phyloP scores from a whole-genome alignment of 2,797 vertebrate species.

The Hybognathus amarus region DNA sequence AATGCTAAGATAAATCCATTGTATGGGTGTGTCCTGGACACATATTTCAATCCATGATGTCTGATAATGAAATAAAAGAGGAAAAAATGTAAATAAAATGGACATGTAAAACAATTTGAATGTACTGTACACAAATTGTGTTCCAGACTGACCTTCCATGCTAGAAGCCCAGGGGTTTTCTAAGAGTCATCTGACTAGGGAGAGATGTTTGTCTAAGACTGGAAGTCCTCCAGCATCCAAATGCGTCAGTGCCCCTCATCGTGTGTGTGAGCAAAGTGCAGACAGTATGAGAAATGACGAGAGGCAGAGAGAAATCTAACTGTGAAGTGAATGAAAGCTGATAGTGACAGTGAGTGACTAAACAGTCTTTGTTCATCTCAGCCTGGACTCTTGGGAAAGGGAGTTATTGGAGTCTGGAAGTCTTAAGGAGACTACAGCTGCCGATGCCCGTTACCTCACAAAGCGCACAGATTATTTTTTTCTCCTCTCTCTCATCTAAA shows the following conservation, averaged over 20 bases:
- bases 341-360: constrained; percentile 20
- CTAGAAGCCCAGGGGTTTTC: background rate
- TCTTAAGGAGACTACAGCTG: constrained; percentile 71
- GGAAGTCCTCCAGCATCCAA: constrained; percentile 20
- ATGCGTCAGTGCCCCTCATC: background rate
- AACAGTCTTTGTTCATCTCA: constrained; percentile 36
- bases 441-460: constrained; percentile 73
- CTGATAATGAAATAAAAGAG: background rate
- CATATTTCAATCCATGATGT: background rate
- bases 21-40: background rate
- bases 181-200: background rate
- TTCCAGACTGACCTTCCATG: background rate
- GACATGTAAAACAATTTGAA: background rate
- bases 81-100: background rate
- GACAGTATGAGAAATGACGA: constrained; percentile 17
- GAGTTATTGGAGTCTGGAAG: constrained; percentile 42
- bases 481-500: constrained; percentile 76
- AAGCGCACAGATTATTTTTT: constrained; percentile 68
- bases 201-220: background rate
- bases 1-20: background rate
- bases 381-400: constrained; percentile 35
- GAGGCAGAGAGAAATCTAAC: constrained; percentile 37
- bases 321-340: constrained; percentile 36
- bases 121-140: background rate
- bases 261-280: background rate